Base-by-base conservation (phyloP, 37 sponge, comb jelly and placozoan species). In the Oscarella lobularis region DNA sequence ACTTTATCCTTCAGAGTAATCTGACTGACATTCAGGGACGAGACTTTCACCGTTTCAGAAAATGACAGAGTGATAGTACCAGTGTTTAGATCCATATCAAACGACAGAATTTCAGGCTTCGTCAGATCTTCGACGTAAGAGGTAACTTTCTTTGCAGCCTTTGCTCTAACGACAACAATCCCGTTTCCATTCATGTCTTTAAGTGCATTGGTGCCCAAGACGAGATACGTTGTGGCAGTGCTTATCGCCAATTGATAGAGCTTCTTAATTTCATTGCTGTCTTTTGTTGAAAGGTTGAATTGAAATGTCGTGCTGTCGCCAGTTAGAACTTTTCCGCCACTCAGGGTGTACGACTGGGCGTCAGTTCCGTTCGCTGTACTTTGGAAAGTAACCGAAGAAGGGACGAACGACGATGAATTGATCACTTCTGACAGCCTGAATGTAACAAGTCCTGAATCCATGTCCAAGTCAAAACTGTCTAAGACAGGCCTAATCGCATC, bases 1-100 rank as follows among this genome's bases (percentile, higher is more conserved):
- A 67, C 40, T 39, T 79, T 78, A 40, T 93, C 87, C 36, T 86
- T 88, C 6, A 93, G 77, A 31, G 87, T 87, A 38, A 86, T 85
- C 33, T 38, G 60, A 6, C 60, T 39, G 27, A 84, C 60, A 3
- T 76, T 36, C 32, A 93, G 38, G 29, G 94, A 78, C 36, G 69
- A 67, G 33, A 81, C 87, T 79, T 93, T 82, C 34, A 93, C 94
- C 31, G 94, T 93, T 66, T 93, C 90, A 72, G 83, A 85, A 78
- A 93, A 93, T 41, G 81, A 79, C 0, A 93, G 76, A 2, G 71
- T 48, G 2, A 93, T 70, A 3, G 84, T 65, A 35, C 90, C 90
- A 29, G 35, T 37, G 66, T 89, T 67, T 83, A 93, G 86, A 38
- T 93, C 87, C 0, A 93, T 41, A 65, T 81, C 82, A 71, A 86